phyloP scores from a whole-genome alignment of 2,797 vertebrate genomes.

The Babyrousa celebensis region DNA sequence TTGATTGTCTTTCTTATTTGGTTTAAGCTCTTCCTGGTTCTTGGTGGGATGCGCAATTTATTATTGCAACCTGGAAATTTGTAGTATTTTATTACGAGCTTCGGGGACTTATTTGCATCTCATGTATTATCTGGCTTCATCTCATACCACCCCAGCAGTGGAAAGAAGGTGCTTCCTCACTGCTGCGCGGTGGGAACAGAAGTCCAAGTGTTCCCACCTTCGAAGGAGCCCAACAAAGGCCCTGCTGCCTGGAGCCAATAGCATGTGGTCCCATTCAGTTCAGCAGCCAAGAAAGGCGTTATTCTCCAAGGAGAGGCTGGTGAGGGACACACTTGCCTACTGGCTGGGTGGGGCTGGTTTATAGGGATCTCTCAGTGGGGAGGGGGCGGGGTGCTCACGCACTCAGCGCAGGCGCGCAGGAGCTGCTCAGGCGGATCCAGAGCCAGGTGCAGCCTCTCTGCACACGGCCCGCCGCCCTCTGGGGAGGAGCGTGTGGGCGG shows the following conservation, averaged over 20 bases:
- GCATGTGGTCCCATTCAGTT: background rate
- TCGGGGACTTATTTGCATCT: conserved; percentile 21
- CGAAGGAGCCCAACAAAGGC: background rate
- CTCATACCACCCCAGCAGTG: background rate
- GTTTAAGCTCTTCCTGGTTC: background rate
- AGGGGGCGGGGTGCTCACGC: background rate
- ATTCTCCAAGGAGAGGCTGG: background rate
- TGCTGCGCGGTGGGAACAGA: background rate
- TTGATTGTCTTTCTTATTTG: background rate
- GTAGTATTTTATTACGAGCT: background rate
- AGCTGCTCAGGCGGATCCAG: too few relatives aligned
- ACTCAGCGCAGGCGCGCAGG: background rate
- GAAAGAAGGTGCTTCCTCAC: background rate
- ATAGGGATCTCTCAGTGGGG: background rate
- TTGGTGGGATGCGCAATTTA: background rate
- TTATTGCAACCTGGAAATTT: background rate
- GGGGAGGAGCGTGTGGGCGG: too few relatives aligned
- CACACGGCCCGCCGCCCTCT: background rate
- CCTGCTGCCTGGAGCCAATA: background rate
- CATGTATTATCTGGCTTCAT: background rate
- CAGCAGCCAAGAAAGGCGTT: background rate
- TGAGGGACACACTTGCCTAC: background rate
- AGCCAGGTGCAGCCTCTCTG: background rate
- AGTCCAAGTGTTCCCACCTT: background rate
- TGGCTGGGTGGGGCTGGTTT: background rate